Percentiles rank a stretch among this genome's conserved stretches.
These are phyloP conservation scores for Choloepus hoffmanni DNA, from an alignment of 2,113 vertebrate species.

Conservation along the genomic window DNA sequence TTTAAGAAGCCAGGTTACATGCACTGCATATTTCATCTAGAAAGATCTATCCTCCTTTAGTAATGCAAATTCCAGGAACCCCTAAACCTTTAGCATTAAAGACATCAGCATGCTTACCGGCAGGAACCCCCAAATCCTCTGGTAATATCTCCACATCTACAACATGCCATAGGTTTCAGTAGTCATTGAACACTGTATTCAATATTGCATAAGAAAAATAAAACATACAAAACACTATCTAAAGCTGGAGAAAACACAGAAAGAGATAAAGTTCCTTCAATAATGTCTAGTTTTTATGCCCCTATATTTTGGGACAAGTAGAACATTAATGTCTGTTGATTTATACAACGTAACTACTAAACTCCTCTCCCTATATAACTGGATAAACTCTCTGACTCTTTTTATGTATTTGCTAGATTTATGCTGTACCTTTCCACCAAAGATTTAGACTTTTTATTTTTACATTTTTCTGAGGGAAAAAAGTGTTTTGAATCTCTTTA, in stretches of 20 bases:
- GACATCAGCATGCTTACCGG: too few species aligned
- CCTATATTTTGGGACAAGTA: background rate
- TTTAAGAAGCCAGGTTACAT: background rate
- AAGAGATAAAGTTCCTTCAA: background rate
- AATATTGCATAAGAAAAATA: background rate
- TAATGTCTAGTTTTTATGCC: background rate
- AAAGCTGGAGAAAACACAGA: conserved; percentile 9
- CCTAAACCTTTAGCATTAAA: background rate
- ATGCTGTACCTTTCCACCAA: conserved; percentile 40
- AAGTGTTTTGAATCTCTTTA: conserved; percentile 71
- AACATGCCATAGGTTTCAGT: background rate
- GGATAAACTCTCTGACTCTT: background rate
- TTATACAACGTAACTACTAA: conserved; percentile 31
- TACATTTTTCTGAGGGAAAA: conserved; percentile 61
- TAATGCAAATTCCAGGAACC: background rate
- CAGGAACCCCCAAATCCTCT: background rate
- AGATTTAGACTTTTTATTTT: conserved; percentile 32
- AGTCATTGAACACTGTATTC: background rate
- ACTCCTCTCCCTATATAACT: background rate
- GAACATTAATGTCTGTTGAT: background rate
- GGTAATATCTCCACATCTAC: background rate
- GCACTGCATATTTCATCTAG: background rate
- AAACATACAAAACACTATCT: background rate
- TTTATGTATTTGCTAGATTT: conserved; percentile 52
- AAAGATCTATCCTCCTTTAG: background rate